Base-by-base conservation (phyloP, 1,140 invertebrate species). In the Listronotus oregonensis region DNA sequence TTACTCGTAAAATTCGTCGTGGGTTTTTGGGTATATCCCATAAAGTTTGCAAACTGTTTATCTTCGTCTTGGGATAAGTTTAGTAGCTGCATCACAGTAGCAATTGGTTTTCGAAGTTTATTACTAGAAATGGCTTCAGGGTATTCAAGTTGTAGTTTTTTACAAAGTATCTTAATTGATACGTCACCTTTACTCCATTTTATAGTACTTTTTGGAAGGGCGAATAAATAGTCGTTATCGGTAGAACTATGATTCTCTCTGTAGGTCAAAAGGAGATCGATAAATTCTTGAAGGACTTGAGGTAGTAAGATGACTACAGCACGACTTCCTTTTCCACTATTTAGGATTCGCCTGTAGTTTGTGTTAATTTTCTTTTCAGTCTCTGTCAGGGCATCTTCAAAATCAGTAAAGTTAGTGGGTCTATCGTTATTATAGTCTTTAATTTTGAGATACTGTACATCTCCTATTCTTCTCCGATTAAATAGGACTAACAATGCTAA, bases 391-490 rank as follows among this genome's bases (percentile, higher is more conserved):
- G 34, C 64, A 51, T 60, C 40, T 66, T 71, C 56, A 71, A 73
- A 71, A 58, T 72, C 71, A 18, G 15, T 61, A 56, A 43, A 62
- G 46, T 69, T 54, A 31, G 18, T 66, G 54, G 37, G 60, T 37
- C 9, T 44, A 7, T 70, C 51, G 6, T 57, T 67, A 0, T 57
- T 18, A 17, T 73, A 73, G 49, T 71, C 67, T 31, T 50, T 10
- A 21, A 71, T 58, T 71, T 73, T 73, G 17, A 73, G 42, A 64
- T 40, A 72, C 43, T 72, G 67, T 32, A 71, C 68, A 62, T 69
- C 70, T 0, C 68, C 70, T 52, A 70, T 72, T 27, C 70, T n/a
- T 61, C 66, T 57, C 60, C 69, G 59, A 37, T 70, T 70, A 59
- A 72, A 72, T 31, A 71, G 7, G 37, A 69, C 66, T 46, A 71